These are phyloP conservation scores for Penaeus chinensis DNA, from an alignment of 1,140 invertebrate genomes.

Conservation along the genomic window DNA sequence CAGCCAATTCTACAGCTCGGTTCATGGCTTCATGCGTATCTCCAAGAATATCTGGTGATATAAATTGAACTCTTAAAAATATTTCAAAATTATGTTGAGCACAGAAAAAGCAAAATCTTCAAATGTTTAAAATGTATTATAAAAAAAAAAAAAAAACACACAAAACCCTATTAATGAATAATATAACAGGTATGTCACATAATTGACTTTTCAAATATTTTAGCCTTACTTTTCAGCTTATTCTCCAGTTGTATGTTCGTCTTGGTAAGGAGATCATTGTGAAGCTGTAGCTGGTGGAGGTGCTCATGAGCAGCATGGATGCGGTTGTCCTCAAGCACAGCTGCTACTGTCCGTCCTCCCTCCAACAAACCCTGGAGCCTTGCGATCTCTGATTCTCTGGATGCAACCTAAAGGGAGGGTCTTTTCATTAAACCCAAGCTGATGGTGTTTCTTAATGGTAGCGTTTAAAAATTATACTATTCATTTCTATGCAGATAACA, in stretches of 20 bases:
- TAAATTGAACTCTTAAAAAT: neutral
- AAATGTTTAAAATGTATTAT: neutral
- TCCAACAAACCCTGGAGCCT: slow-evolving; percentile 44
- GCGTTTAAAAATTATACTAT: too few relatives aligned
- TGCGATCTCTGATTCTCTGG: slow-evolving; percentile 37
- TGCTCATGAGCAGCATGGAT: slow-evolving; percentile 53
- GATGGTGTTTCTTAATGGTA: neutral
- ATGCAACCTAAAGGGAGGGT: slow-evolving; percentile 22
- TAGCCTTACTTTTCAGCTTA: slow-evolving; percentile 53
- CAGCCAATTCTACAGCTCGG: slow-evolving; percentile 44
- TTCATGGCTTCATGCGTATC: slow-evolving; percentile 54
- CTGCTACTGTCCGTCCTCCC: slow-evolving; percentile 47
- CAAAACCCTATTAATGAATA: neutral
- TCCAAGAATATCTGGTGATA: slow-evolving; percentile 39
- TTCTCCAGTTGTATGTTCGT: slow-evolving; percentile 53
- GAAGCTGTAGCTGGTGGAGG: slow-evolving; percentile 55
- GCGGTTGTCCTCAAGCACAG: slow-evolving; percentile 48
- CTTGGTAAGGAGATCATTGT: slow-evolving; percentile 56
- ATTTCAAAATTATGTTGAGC: neutral
- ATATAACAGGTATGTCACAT: neutral
- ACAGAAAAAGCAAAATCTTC: neutral
- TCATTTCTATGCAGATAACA: too few relatives aligned
- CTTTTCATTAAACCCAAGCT: neutral
- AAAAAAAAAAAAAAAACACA: neutral
- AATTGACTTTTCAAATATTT: neutral